Evolutionary conservation across 2,113 vertebrate genomes (phyloP), one percentile per base, ranked within the genome.

Genomic region (Orthochromis indermauri): DNA sequence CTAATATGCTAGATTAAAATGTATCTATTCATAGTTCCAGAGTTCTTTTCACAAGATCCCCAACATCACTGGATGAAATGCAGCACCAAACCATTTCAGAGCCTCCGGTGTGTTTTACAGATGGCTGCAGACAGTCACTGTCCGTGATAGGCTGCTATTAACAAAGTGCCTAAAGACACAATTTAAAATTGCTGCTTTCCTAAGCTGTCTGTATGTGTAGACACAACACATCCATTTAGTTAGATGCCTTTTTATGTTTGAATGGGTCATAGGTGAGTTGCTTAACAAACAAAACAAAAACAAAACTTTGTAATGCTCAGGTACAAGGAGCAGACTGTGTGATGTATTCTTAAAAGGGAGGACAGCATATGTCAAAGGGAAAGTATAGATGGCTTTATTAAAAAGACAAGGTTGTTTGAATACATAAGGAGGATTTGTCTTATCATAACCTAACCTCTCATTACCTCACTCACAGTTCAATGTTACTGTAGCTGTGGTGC

Each of bases 341-440:
- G 84, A 78, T 40, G 54, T 66, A 3, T 3, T 89, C 91, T 95
- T 93, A 94, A 95, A 95, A 94, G 93, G 76, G 86, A 90, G 78
- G 89, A 5, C 54, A 5, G 4, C 76, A n/a, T 14, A 33, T 19
- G 1, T 0, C 42, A 37, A n/a, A 8, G 6, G 8, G 12, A 3
- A 3, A 21, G n/a, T 42, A 17, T 21, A 3, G 5, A 8, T 10
- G 4, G 24, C 6, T 10, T 16, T 13, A 4, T 2, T 4, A 7
- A 10, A 53, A 6, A 26, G 8, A 7, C 7, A 1, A 11, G 4
- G 8, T 5, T 71, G 37, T 66, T 31, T 17, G 5, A 33, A 13
- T 16, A 5, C n/a, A 68, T 68, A n/a, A 24, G 40, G 13, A 5
- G 1, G 11, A 17, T 3, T 6, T 1, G 17, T 49, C 1, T 2